Percentiles rank a stretch among this genome's conserved stretches.
phyloP scores from a whole-genome alignment of 2,888 invertebrate genomes.

The Eristalis intricaria region DNA sequence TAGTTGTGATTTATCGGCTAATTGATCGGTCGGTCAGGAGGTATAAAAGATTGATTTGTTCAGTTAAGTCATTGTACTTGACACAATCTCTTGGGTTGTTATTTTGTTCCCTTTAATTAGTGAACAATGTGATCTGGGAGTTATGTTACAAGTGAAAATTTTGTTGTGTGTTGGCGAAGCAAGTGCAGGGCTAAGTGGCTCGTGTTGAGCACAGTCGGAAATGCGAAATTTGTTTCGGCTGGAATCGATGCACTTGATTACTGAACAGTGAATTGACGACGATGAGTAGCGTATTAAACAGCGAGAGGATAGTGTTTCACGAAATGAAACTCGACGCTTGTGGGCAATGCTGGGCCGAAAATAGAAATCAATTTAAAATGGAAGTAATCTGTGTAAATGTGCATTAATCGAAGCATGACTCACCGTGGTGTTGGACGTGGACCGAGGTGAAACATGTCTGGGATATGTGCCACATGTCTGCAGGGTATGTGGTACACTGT shows the following conservation, averaged over 20 bases:
- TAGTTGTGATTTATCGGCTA: constrained; percentile 51
- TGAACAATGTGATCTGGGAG: background rate
- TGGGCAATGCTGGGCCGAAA: background rate
- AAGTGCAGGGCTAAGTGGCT: constrained; percentile 6
- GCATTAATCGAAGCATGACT: background rate
- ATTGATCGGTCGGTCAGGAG: constrained; percentile 8
- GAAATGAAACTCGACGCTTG: background rate
- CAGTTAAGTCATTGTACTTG: background rate
- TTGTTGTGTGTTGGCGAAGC: background rate
- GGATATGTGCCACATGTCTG: background rate
- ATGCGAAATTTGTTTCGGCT: constrained; percentile 5
- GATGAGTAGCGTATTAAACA: background rate
- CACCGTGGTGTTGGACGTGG: background rate
- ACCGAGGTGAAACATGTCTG: background rate
- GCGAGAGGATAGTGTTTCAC: background rate
- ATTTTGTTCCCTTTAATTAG: background rate
- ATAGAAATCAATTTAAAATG: background rate
- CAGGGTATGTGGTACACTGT: background rate
- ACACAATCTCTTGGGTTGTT: background rate
- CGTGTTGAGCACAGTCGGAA: background rate
- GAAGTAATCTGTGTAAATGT: background rate
- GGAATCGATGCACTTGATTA: constrained; percentile 20
- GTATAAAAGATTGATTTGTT: constrained; percentile 8
- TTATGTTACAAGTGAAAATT: constrained; percentile 1
- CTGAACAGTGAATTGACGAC: background rate